These are phyloP conservation scores for Halcyon senegalensis DNA, from an alignment of 2,113 vertebrate genomes.

Conservation along the genomic window DNA sequence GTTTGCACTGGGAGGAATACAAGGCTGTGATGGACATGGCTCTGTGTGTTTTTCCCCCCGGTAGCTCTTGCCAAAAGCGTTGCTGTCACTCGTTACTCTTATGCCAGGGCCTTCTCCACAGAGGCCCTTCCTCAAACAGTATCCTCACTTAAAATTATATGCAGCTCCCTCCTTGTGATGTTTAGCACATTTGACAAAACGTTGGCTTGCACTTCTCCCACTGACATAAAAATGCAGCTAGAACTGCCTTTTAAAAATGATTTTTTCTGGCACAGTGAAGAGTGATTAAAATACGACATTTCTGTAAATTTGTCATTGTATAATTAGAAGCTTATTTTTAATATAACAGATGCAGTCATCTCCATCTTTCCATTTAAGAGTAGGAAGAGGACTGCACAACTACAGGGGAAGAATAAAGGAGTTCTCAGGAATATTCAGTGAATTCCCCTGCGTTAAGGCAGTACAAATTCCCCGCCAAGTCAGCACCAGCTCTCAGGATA, in stretches of 20 bases:
- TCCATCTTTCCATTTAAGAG: neutral
- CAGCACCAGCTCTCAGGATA: neutral
- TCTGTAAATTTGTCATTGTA: conserved; percentile 29
- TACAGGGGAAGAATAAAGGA: neutral
- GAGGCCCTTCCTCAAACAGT: neutral
- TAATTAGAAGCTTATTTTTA: conserved; percentile 44
- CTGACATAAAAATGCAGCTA: neutral
- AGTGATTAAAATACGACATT: conserved; percentile 18
- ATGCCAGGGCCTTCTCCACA: neutral
- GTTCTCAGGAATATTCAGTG: neutral
- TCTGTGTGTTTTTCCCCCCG: neutral
- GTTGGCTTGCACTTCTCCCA: conserved; percentile 25
- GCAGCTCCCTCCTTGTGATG: neutral
- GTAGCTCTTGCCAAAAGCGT: neutral
- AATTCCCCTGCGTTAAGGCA: neutral
- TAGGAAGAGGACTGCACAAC: neutral
- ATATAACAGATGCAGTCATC: neutral
- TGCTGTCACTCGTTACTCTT: neutral
- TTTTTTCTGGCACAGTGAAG: conserved; percentile 24
- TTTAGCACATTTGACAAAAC: neutral
- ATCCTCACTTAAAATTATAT: neutral
- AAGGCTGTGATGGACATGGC: neutral
- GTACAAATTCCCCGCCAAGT: neutral
- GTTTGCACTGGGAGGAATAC: neutral
- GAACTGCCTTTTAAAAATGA: neutral